Base-by-base conservation (phyloP, 2,113 vertebrate species). In the Oncorhynchus nerka region DNA sequence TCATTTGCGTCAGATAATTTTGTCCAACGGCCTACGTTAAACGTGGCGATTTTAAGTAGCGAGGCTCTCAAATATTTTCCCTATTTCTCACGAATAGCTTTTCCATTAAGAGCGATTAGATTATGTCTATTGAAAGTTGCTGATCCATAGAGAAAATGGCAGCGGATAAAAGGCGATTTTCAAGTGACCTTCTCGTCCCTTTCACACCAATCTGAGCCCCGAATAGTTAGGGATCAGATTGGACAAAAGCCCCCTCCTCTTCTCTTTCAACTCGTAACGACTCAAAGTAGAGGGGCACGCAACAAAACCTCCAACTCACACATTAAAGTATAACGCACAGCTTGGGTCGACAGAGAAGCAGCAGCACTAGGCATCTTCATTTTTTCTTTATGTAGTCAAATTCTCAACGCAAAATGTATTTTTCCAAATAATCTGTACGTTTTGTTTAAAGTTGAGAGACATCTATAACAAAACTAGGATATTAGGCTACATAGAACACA, bases 141-240 rank as follows among this genome's bases (percentile, higher is more conserved):
- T 98, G 95, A 97, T 96, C 96, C 96, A 96, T 92, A 93, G 93
- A 95, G 92, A 95, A 94, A 95, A 95, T 95, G 91, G 90, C 92
- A 95, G 94, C 92, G 95, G 95, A 96, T 97, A 95, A 98, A 97
- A 97, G 94, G 94, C 94, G 94, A 97, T 96, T 97, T 97, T 97
- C 94, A 94, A 97, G 94, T 95, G 95, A 98, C 95, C 96, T 95
- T 93, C 92, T 95, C 93, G 85, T 97, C 94, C 94, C 91, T 97
- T 97, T 98, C 95, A 97, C 95, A 96, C 95, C 94, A 96, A 94
- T 93, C 95, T 95, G 94, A 95, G 94, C 93, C 93, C 90, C 94
- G 94, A 96, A 96, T 96, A 94, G 93, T 94, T 91, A 89, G 94
- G 93, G 95, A 96, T 96, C 94, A 95, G 92, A 88, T 89, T 88